phyloP scores from a whole-genome alignment of 2,113 vertebrate species.

The Lasiurus cinereus region DNA sequence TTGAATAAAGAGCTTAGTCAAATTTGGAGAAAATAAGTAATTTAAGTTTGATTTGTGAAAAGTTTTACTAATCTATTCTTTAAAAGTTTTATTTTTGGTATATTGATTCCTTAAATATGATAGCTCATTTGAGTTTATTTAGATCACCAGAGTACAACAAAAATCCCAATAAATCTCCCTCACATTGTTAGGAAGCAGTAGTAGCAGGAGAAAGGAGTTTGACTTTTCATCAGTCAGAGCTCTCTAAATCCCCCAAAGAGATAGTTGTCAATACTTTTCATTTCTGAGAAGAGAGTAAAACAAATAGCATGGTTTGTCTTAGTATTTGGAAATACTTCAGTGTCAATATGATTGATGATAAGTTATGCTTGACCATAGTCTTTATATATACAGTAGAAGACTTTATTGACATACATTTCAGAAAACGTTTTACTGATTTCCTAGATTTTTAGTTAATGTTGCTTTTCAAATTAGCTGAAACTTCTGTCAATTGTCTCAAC shows the following conservation, averaged over 20 bases:
- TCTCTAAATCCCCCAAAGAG: background rate
- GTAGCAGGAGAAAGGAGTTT: background rate
- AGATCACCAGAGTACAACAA: slow-evolving; percentile 12
- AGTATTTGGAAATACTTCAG: background rate
- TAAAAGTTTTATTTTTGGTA: slow-evolving; percentile 35
- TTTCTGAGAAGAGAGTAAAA: slow-evolving; percentile 19
- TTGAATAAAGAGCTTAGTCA: slow-evolving; percentile 13
- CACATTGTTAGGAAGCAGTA: background rate
- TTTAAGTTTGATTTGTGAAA: slow-evolving; percentile 16
- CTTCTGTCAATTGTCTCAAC: background rate
- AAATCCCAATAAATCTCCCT: background rate
- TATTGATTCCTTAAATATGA: slow-evolving; percentile 11
- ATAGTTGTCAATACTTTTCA: background rate
- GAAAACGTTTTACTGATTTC: slow-evolving; percentile 25
- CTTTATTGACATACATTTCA: slow-evolving; percentile 35
- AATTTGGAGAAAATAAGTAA: slow-evolving; percentile 45
- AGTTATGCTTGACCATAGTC: background rate
- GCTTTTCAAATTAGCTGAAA: background rate
- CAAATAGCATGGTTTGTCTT: background rate
- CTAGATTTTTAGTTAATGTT: slow-evolving; percentile 33
- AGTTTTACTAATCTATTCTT: background rate
- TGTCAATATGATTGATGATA: background rate
- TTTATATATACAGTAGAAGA: slow-evolving; percentile 44
- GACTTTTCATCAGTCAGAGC: background rate
- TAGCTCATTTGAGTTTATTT: slow-evolving; percentile 53